phyloP scores from a whole-genome alignment of 1,140 invertebrate species.

The Plutomurus gul region DNA sequence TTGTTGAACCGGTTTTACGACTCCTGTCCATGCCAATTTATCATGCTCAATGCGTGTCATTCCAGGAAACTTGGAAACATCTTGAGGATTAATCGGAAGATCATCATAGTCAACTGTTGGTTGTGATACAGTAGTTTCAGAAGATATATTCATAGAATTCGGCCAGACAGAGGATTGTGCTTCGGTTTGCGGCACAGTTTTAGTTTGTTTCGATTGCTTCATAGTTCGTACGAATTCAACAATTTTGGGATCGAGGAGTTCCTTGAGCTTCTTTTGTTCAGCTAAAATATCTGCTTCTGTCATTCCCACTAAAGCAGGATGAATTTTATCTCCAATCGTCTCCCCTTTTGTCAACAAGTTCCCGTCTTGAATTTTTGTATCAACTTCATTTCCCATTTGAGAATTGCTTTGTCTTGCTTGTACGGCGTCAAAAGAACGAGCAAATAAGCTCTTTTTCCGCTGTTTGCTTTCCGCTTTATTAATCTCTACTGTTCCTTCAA shows the following conservation, averaged over 20 bases:
- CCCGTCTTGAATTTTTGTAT: too few species aligned
- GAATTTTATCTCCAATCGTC: constrained; percentile 28
- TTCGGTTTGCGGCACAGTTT: constrained; percentile 45
- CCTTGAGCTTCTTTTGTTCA: constrained; percentile 70
- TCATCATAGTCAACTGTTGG: constrained; percentile 51
- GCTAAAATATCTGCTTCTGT: constrained; percentile 73
- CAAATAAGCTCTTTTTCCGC: background rate
- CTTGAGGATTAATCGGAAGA: constrained; percentile 64
- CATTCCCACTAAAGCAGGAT: constrained; percentile 66
- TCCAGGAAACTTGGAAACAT: constrained; percentile 74
- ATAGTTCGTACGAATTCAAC: constrained; percentile 68
- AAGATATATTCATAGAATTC: background rate
- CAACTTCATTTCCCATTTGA: too few species aligned
- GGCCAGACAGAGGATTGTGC: constrained; percentile 55
- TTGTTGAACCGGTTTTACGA: constrained; percentile 55
- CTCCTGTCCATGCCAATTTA: constrained; percentile 83
- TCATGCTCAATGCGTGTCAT: constrained; percentile 80
- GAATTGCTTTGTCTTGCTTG: background rate
- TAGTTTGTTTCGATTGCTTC: constrained; percentile 38
- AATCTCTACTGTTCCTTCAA: background rate
- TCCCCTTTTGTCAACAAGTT: background rate
- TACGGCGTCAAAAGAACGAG: background rate
- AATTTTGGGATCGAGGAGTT: constrained; percentile 68
- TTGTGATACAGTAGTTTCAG: constrained; percentile 12
- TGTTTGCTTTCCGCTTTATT: background rate